These are phyloP conservation scores for Exaiptasia diaphana DNA, from an alignment of 64 coral and sea anemone genomes.

Conservation along the genomic window DNA sequence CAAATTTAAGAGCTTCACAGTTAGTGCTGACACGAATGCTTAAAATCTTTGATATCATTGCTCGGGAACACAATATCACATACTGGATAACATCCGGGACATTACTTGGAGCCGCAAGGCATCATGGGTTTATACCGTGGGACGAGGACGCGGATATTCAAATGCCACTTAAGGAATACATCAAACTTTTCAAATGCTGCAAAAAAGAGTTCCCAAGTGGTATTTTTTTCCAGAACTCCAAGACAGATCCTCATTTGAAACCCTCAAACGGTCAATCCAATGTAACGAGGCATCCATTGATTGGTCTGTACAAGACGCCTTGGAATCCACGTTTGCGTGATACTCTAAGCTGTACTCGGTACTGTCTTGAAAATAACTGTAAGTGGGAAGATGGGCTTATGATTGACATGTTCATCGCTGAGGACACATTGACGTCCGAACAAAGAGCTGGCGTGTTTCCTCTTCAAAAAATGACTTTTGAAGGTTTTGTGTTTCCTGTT, in stretches of 20 bases:
- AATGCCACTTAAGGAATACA: conserved; percentile 25
- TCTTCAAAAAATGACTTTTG: conserved; percentile 30
- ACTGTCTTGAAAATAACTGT: conserved; percentile 16
- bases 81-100: conserved; percentile 49
- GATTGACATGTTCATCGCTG: conserved; percentile 39
- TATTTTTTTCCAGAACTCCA: conserved; percentile 47
- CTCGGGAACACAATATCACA: conserved; percentile 13
- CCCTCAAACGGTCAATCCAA: background rate
- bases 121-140: conserved; percentile 57
- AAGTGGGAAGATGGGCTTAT: conserved; percentile 41
- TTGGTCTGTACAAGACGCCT: background rate
- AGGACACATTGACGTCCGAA: background rate
- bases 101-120: conserved; percentile 39
- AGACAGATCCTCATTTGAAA: background rate
- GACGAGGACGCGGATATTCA: conserved; percentile 43
- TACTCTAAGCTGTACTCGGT: conserved; percentile 7
- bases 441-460: background rate
- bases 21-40: conserved; percentile 37
- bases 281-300: background rate
- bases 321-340: conserved; percentile 27
- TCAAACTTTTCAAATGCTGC: conserved; percentile 13
- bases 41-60: conserved; percentile 26
- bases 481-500: conserved; percentile 37
- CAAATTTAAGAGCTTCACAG: conserved; percentile 11
- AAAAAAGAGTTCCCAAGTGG: conserved; percentile 28